A percentile compares a stretch with the other conserved stretches of the same genome.
Evolutionary conservation across 2,113 vertebrate species (phyloP).

Genomic region (Pseudorasbora parva): DNA sequence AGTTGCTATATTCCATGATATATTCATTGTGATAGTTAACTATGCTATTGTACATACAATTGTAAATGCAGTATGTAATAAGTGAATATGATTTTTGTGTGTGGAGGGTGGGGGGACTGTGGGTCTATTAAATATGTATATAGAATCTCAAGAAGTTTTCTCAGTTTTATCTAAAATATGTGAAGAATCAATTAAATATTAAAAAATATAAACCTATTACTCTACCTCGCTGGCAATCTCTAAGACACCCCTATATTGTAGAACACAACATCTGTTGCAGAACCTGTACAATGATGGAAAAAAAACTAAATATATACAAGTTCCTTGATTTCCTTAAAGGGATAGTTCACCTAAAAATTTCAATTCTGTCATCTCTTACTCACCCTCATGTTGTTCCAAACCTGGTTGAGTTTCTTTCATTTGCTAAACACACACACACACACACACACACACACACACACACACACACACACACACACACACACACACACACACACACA

Average conservation of each 20-base stretch:
- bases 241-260: neutral
- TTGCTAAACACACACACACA: too few species aligned
- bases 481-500: too few species aligned
- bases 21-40: constrained; percentile 76
- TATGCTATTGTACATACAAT: constrained; percentile 78
- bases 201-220: neutral
- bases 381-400: too few species aligned
- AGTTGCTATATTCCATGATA: constrained; percentile 66
- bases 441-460: too few species aligned
- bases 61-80: constrained; percentile 76
- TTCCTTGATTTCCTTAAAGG: too few species aligned
- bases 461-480: too few species aligned
- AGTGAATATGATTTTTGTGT: constrained; percentile 74
- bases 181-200: neutral
- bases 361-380: too few species aligned
- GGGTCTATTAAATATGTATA: constrained; percentile 77
- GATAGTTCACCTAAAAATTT: too few species aligned
- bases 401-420: too few species aligned
- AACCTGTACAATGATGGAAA: neutral
- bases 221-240: neutral
- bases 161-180: neutral
- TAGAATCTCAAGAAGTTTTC: constrained; percentile 48
- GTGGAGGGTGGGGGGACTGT: constrained; percentile 65
- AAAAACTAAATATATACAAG: neutral
- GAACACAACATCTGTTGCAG: neutral